phyloP scores from a whole-genome alignment of 2,888 invertebrate genomes.

The Ornithoptera alexandrae region DNA sequence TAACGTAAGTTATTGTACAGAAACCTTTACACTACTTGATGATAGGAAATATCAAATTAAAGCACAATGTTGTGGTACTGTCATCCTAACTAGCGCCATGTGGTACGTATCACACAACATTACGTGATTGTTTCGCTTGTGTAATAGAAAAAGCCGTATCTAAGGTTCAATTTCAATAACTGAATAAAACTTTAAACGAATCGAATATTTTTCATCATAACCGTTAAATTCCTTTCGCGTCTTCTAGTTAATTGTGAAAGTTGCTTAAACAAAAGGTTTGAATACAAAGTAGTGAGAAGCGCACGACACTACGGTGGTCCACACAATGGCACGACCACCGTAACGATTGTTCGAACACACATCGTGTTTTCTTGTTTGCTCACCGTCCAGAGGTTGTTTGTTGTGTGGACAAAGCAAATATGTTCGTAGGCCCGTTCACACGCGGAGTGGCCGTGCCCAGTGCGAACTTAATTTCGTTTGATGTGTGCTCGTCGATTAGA shows the following conservation, averaged over 20 bases:
- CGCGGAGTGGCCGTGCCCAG: constrained; percentile 35
- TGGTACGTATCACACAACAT: too few relatives aligned
- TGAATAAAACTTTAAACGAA: constrained; percentile 4
- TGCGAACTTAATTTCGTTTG: constrained; percentile 28
- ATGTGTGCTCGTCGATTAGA: constrained; percentile 3
- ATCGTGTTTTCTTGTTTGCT: constrained; percentile 59
- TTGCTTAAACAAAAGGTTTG: constrained; percentile 62
- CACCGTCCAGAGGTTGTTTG: constrained; percentile 58
- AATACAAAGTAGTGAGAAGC: constrained; percentile 9
- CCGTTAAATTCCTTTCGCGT: constrained; percentile 28
- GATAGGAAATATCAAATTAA: too few relatives aligned
- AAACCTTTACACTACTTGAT: too few relatives aligned
- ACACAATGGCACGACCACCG: constrained; percentile 58
- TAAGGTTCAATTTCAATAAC: constrained; percentile 10
- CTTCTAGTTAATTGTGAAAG: constrained; percentile 70
- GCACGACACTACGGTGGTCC: constrained; percentile 56
- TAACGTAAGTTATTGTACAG: too few relatives aligned
- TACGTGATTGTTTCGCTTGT: too few relatives aligned
- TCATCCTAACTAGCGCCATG: too few relatives aligned
- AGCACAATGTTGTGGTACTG: too few relatives aligned
- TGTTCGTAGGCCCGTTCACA: constrained; percentile 38
- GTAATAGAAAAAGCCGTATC: too few relatives aligned
- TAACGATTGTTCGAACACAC: constrained; percentile 54
- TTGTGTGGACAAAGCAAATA: constrained; percentile 47
- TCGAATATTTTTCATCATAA: constrained; percentile 13